Conservation (phyloP, 92 coral and sea anemone species). For the Muricea muricata region DNA sequence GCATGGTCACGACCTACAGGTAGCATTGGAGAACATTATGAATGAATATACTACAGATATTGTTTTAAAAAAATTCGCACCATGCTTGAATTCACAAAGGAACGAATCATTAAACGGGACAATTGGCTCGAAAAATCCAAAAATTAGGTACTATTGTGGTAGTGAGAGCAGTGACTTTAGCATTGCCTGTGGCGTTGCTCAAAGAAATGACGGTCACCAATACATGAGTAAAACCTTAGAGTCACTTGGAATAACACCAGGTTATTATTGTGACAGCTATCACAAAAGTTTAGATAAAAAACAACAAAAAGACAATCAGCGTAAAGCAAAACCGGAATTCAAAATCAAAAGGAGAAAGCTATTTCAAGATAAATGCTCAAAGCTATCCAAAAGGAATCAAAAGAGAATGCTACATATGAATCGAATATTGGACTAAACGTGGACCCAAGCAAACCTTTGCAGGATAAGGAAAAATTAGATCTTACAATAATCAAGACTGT, state of each 20-base stretch:
- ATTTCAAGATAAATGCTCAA: too few species aligned
- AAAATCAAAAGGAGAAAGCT: too few species aligned
- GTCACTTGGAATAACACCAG: conserved; percentile 2
- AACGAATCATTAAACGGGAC: too few species aligned
- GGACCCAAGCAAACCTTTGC: conserved; percentile 17
- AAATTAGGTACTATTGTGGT: too few species aligned
- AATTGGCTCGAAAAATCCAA: too few species aligned
- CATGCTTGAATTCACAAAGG: too few species aligned
- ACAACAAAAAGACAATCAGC: too few species aligned
- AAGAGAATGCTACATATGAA: conserved; percentile 22
- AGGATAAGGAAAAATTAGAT: conserved; percentile 20
- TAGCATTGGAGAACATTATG: conserved; percentile 36
- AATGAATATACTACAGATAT: conserved; percentile 61
- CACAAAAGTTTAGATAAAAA: too few species aligned
- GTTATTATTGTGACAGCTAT: too few species aligned
- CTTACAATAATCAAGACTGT: background rate
- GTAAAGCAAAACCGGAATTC: conserved; percentile 1
- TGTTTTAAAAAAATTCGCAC: conserved; percentile 53
- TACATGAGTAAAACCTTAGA: conserved; percentile 27
- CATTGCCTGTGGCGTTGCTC: conserved; percentile 57
- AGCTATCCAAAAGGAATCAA: conserved; percentile 39
- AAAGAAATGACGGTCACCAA: conserved; percentile 56
- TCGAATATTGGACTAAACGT: background rate
- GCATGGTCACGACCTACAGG: conserved; percentile 48
- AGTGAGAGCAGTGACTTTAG: too few species aligned